These are phyloP conservation scores for Aplocera efformata DNA, from an alignment of 2,888 invertebrate species.

Conservation along the genomic window DNA sequence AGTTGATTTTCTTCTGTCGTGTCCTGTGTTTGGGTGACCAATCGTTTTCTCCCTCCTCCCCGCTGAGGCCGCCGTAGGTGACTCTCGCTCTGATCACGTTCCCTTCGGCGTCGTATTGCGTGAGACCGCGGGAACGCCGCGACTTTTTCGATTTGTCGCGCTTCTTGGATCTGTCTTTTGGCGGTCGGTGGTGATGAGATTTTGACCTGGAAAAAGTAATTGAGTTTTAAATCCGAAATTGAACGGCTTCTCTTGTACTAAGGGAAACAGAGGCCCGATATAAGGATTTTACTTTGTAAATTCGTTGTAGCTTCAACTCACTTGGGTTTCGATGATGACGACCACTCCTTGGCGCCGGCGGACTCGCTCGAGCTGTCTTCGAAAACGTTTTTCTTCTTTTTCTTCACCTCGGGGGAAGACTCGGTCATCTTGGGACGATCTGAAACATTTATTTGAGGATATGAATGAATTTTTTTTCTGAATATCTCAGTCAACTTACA, in stretches of 20 bases:
- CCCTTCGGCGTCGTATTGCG: conserved; percentile 64
- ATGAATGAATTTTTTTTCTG: too few species aligned
- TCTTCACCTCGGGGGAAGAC: conserved; percentile 70
- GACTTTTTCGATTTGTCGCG: conserved; percentile 42
- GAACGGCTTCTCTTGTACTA: too few species aligned
- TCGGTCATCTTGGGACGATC: conserved; percentile 63
- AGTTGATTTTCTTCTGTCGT: conserved; percentile 86
- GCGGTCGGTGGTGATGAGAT: conserved; percentile 31
- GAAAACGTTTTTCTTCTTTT: conserved; percentile 67
- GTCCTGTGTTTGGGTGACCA: conserved; percentile 84
- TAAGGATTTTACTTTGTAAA: too few species aligned
- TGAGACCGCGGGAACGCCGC: conserved; percentile 42
- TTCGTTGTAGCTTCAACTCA: too few species aligned
- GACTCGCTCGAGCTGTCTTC: conserved; percentile 69
- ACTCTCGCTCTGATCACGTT: conserved; percentile 63
- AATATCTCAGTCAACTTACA: too few species aligned
- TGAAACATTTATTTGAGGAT: conserved; percentile 22
- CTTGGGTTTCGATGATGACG: conserved; percentile 37
- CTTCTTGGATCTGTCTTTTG: conserved; percentile 14
- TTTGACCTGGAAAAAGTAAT: conserved; percentile 35
- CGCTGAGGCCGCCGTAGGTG: conserved; percentile 81
- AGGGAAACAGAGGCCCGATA: too few species aligned
- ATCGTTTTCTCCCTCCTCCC: conserved; percentile 72
- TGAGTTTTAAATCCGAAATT: too few species aligned
- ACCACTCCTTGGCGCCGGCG: conserved; percentile 63